Conservation (phyloP, 2,113 vertebrate species). For the Bambusicola thoracicus region DNA sequence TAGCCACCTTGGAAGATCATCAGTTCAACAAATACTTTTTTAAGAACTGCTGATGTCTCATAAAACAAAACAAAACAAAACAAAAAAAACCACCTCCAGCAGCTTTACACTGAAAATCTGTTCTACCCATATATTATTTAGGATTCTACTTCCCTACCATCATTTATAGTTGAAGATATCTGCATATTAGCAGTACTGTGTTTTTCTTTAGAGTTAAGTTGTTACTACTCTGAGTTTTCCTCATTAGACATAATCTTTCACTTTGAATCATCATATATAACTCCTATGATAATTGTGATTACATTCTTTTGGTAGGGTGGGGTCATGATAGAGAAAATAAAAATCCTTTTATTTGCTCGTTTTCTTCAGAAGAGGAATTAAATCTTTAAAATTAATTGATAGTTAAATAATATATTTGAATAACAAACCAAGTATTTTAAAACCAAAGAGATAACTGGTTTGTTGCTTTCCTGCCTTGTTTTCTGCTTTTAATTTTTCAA, state of each 20-base stretch:
- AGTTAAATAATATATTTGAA: constrained; percentile 20
- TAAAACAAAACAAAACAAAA: neutral
- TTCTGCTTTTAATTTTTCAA: constrained; percentile 14
- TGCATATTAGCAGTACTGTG: neutral
- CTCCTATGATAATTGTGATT: neutral
- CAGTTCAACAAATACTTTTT: neutral
- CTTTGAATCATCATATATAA: neutral
- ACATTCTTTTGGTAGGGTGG: neutral
- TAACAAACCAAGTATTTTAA: neutral
- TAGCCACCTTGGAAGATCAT: neutral
- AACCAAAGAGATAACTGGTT: neutral
- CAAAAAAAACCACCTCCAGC: neutral
- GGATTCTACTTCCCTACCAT: neutral
- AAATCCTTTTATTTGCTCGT: neutral
- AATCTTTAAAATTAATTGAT: neutral
- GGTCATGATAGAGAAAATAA: neutral
- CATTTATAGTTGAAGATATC: neutral
- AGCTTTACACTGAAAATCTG: neutral
- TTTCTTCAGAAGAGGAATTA: constrained; percentile 1
- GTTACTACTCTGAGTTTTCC: neutral
- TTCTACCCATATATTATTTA: neutral
- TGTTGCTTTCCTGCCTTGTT: neutral
- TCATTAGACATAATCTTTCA: neutral
- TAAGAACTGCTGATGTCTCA: neutral
- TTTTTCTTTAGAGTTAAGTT: neutral